phyloP scores from a whole-genome alignment of 2,888 invertebrate species.

The Fragum fragum region DNA sequence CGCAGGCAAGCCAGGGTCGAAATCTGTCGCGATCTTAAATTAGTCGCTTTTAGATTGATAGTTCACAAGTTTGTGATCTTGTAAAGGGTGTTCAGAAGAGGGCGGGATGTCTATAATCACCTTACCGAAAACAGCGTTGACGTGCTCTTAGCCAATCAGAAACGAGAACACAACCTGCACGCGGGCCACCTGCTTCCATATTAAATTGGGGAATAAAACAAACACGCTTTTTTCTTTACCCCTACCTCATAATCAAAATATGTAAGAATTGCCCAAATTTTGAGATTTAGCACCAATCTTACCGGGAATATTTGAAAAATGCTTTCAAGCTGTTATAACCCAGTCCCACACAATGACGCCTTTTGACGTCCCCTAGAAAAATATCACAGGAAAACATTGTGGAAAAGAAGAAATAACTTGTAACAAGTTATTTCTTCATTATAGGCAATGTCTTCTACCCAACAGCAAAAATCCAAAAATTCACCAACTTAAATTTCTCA shows the following conservation, averaged over 20 bases:
- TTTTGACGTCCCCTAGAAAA: too few relatives aligned
- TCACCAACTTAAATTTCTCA: too few relatives aligned
- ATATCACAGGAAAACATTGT: not conserved
- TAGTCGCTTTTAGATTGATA: too few relatives aligned
- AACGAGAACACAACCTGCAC: slow-evolving; percentile 9
- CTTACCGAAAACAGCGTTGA: slow-evolving; percentile 16
- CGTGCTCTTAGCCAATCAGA: slow-evolving; percentile 14
- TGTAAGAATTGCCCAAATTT: not conserved
- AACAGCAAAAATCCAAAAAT: too few relatives aligned
- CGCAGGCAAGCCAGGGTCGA: too few relatives aligned
- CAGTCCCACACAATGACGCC: too few relatives aligned
- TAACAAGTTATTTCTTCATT: not conserved
- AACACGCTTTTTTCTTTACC: not conserved
- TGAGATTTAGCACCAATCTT: not conserved
- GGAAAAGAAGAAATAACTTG: slow-evolving; percentile 13
- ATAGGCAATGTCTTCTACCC: not conserved
- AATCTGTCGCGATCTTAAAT: too few relatives aligned
- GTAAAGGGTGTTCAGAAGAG: not conserved
- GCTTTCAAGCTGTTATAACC: too few relatives aligned
- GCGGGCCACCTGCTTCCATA: slow-evolving; percentile 23
- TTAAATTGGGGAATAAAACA: slow-evolving; percentile 22
- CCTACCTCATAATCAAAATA: not conserved
- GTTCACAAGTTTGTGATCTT: too few relatives aligned
- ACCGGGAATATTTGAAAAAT: too few relatives aligned
- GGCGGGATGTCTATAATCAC: slow-evolving; percentile 5